Conservation (phyloP, 1,140 invertebrate genomes). For the Cepaea nemoralis region DNA sequence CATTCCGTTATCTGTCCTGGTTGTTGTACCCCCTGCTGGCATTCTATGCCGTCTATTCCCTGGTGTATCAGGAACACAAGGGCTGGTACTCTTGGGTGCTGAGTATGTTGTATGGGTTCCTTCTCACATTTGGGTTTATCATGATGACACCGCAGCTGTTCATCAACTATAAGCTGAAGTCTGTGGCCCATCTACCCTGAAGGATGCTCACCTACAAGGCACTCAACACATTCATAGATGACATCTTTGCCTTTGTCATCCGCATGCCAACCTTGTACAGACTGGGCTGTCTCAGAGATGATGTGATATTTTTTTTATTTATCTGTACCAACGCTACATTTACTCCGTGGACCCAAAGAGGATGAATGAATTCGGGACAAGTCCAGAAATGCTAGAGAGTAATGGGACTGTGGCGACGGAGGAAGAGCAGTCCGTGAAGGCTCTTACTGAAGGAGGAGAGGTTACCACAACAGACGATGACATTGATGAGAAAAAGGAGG, state of each 20-base stretch:
- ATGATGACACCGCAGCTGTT: slow-evolving; percentile 99
- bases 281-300: slow-evolving; percentile 94
- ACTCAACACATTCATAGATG: slow-evolving; percentile 99
- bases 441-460: slow-evolving; percentile 21
- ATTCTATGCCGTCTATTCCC: slow-evolving; percentile 94
- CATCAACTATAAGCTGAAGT: slow-evolving; percentile 99
- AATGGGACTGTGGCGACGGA: slow-evolving; percentile 5
- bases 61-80: slow-evolving; percentile 97
- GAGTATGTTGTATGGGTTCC: slow-evolving; percentile 96
- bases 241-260: slow-evolving; percentile 99
- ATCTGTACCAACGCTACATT: slow-evolving; percentile 98
- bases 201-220: slow-evolving; percentile 99
- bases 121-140: slow-evolving; percentile 99
- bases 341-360: slow-evolving; percentile 94
- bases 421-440: slow-evolving; percentile 47
- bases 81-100: slow-evolving; percentile 95
- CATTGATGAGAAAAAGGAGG: slow-evolving; percentile 4
- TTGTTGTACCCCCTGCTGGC: slow-evolving; percentile 91
- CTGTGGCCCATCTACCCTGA: slow-evolving; percentile 98
- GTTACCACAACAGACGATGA: slow-evolving; percentile 7
- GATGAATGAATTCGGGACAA: slow-evolving; percentile 95
- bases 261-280: slow-evolving; percentile 98
- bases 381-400: slow-evolving; percentile 72
- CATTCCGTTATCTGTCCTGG: slow-evolving; percentile 96
- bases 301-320: slow-evolving; percentile 97